These are phyloP conservation scores for Seriola quinqueradiata DNA, from an alignment of 2,113 vertebrate genomes.

Conservation along the genomic window DNA sequence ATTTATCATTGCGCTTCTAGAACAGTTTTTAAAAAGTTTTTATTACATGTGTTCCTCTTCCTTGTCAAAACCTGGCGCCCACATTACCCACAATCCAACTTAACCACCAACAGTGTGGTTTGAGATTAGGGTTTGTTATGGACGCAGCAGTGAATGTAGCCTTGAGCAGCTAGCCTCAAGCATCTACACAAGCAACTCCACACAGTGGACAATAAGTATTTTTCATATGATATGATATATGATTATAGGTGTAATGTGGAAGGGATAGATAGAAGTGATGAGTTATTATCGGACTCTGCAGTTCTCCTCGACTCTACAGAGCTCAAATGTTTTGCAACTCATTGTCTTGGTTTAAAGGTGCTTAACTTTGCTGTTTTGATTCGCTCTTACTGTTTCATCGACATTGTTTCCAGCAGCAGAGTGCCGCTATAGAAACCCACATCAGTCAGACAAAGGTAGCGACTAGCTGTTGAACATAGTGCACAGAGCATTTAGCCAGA, in stretches of 20 bases:
- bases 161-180: too few relatives aligned
- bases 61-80: background rate
- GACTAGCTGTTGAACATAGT: background rate
- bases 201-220: background rate
- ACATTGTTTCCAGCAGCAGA: background rate
- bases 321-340: slow-evolving; percentile 12
- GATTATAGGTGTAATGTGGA: background rate
- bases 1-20: too few relatives aligned
- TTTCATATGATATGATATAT: background rate
- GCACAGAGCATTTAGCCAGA: background rate
- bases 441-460: slow-evolving; percentile 6
- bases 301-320: background rate
- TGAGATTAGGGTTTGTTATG: too few relatives aligned
- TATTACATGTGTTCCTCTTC: background rate
- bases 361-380: too few relatives aligned
- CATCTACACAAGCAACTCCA: too few relatives aligned
- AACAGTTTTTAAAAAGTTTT: too few relatives aligned
- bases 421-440: background rate
- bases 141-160: too few relatives aligned
- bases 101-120: too few relatives aligned
- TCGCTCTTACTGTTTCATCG: background rate
- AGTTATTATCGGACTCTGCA: background rate
- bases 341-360: background rate
- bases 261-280: background rate
- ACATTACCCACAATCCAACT: background rate